These are phyloP conservation scores for Xiphias gladius DNA, from an alignment of 2,113 vertebrate genomes.

Conservation along the genomic window DNA sequence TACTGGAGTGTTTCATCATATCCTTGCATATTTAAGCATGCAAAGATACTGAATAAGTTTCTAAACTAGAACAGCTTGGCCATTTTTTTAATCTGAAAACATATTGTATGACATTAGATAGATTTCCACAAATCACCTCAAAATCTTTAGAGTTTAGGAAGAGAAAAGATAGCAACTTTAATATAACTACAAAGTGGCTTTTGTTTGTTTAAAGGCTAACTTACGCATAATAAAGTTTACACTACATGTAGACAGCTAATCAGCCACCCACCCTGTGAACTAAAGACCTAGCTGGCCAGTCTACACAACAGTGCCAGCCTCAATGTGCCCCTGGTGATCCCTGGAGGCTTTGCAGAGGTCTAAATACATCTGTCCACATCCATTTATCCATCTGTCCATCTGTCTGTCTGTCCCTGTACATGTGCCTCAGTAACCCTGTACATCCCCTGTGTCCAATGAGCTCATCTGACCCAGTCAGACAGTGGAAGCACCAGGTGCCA, in stretches of 20 bases:
- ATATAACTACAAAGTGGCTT: not conserved
- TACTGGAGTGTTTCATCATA: not conserved
- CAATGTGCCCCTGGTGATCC: conserved; percentile 40
- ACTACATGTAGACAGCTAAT: conserved; percentile 8
- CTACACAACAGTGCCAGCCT: conserved; percentile 38
- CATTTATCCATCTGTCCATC: conserved; percentile 69
- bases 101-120: not conserved
- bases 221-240: conserved; percentile 26
- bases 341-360: conserved; percentile 43
- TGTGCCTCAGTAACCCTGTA: conserved; percentile 68
- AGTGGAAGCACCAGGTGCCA: conserved; percentile 57
- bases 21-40: not conserved
- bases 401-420: conserved; percentile 60
- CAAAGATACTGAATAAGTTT: not conserved
- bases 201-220: not conserved
- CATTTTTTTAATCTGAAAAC: not conserved
- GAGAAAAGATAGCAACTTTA: not conserved
- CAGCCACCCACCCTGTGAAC: conserved; percentile 56
- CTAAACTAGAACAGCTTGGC: not conserved
- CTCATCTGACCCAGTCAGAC: conserved; percentile 66
- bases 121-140: not conserved
- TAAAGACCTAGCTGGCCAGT: conserved; percentile 51
- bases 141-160: not conserved
- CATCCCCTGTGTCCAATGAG: conserved; percentile 77
- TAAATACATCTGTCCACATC: conserved; percentile 70